Base-by-base conservation (phyloP, 2,888 invertebrate genomes). In the Heteromyza rotundicornis region DNA sequence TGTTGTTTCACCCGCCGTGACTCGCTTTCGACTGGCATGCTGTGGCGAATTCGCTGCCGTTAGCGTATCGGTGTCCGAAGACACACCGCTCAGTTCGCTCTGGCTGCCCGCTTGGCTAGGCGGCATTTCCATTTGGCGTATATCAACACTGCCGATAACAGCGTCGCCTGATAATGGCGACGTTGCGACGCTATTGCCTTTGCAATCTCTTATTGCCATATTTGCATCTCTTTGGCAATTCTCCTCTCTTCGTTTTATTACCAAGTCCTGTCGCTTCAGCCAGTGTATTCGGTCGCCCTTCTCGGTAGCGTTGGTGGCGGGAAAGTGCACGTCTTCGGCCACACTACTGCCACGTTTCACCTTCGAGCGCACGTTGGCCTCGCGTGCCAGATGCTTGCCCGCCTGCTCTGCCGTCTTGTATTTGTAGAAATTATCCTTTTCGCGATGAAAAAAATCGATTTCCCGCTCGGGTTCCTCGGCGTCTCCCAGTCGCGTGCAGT, bases 341-440 rank as follows among this genome's bases (percentile, higher is more conserved):
- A 19, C 24, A 24, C 35, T 47, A 57, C 64, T 72, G 53, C 66
- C 36, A 56, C 69, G 70, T 24, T 68, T 67, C 44, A 72, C 47
- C 23, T 72, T 70, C 24, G 67, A 70, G 58, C 67, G 70, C 64
- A 73, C 72, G 62, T 69, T 74, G 32, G 75, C 69, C 60, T 64
- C 70, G 50, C 65, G 64, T 32, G 63, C 56, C 8, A 64, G 44
- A 51, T 64, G 61, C 57, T 70, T 68, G 7, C 66, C 64, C 16
- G 72, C 70, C 64, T 79, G 80, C 16, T 79, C 79, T 50, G 83
- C 83, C 62, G 80, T 82, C 75, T 83, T 83, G 68, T 82, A 82
- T 66, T 83, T 83, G 64, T 83, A 81, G 65, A 83, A 83, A 63
- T 83, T 83, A 65, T 83, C 83, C 64, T 76, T 80, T 59, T 77